Evolutionary conservation across 2,113 vertebrate genomes (phyloP), one percentile per base, ranked within the genome.

Genomic region (Gadus macrocephalus): DNA sequence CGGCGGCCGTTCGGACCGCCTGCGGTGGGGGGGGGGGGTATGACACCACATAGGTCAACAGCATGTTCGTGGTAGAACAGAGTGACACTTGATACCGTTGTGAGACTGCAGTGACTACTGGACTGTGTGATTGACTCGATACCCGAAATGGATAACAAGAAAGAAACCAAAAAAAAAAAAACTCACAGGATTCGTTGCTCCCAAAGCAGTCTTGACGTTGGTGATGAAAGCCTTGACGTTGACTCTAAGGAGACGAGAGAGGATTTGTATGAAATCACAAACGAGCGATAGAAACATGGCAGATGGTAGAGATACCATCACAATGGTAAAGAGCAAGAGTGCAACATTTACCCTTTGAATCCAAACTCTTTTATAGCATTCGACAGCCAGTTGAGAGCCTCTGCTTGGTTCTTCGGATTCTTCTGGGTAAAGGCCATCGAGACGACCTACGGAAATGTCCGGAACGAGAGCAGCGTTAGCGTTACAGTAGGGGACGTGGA

Each of bases 361-460:
- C 95, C 95, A 90, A 96, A 96, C 84, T 96, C 95, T 84, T 95
- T 96, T 82, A 96, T 96, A 65, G 94, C 94, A 83, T 92, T 94
- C 71, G 94, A 90, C 62, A 96, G 83, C 95, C 95, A 96, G 76
- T 93, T 95, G 76, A 96, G 84, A 5, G 94, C 92, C 90, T 96
- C 95, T 5, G 95, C 95, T 25, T 96, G 95, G 78, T 95, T 96
- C 89, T 96, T 96, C 63, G 95, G 95, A 85, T 96, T 96, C 88
- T 96, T 96, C 75, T 96, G 95, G 67, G 94, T 91, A 68, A 96
- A 96, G 49, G 94, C 93, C 81, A 90, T 83, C 16, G 94, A 93
- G 75, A 96, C 92, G 79, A 95, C 92, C 95, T 96, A 65, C 2
- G 11, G 25, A 35, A 73, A 49, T 0, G 42, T 17, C 16, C 17